phyloP scores from a whole-genome alignment of 2,888 invertebrate genomes.

The Coleophora flavipennella region DNA sequence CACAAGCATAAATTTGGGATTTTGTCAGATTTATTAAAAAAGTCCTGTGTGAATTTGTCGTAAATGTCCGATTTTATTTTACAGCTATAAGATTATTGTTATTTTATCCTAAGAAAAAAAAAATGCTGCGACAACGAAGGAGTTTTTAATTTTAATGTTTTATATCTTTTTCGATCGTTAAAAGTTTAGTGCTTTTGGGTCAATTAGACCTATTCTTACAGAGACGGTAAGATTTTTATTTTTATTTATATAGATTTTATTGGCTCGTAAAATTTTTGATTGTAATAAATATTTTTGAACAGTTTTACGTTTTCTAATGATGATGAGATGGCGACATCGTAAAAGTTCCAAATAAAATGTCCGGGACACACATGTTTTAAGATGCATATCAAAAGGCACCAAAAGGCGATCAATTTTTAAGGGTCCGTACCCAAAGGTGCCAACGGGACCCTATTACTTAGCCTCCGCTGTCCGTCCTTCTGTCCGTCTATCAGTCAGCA shows the following conservation, averaged over 20 bases:
- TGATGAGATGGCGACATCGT: constrained; percentile 29
- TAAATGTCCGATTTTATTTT: constrained; percentile 64
- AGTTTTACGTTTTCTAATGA: constrained; percentile 24
- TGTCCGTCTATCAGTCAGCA: no score
- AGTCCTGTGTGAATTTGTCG: constrained; percentile 65
- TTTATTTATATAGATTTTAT: constrained; percentile 42
- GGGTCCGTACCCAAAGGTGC: no score
- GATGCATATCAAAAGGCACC: constrained; percentile 14
- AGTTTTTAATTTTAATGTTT: constrained; percentile 38
- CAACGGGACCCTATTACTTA: no score
- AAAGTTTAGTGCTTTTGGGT: constrained; percentile 35
- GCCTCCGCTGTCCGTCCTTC: no score
- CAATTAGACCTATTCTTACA: constrained; percentile 49
- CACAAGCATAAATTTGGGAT: constrained; percentile 55
- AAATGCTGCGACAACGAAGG: constrained; percentile 31
- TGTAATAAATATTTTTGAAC: constrained; percentile 43
- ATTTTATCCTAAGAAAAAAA: constrained; percentile 36
- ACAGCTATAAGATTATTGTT: constrained; percentile 51
- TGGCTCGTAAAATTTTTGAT: constrained; percentile 39
- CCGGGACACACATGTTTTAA: constrained; percentile 15
- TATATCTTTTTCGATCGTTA: constrained; percentile 42
- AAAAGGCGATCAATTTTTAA: constrained; percentile 11
- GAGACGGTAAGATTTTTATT: constrained; percentile 36
- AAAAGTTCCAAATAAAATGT: constrained; percentile 26
- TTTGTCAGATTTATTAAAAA: constrained; percentile 67